Conservation (phyloP, 92 coral and sea anemone genomes). For the Bergia puertoricense region DNA sequence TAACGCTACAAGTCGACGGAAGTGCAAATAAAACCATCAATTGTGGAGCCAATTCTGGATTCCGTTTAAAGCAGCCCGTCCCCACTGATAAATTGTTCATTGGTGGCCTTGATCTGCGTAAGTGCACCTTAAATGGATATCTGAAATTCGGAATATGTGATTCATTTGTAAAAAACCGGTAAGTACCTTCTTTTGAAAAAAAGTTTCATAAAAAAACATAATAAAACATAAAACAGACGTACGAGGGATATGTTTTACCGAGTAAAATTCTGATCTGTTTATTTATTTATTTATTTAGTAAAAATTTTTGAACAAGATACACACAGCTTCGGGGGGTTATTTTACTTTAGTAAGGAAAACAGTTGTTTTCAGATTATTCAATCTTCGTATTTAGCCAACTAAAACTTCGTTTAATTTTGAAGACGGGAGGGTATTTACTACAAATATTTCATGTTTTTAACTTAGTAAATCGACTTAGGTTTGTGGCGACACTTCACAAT, state of each 20-base stretch:
- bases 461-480: background rate
- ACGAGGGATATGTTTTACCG: background rate
- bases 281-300: too few relatives aligned
- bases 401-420: too few relatives aligned
- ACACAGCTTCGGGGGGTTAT: too few relatives aligned
- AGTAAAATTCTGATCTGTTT: background rate
- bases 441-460: background rate
- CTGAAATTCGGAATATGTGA: background rate
- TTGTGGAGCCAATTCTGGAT: background rate
- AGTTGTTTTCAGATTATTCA: too few relatives aligned
- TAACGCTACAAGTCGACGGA: constrained; percentile 8
- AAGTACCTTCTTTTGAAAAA: background rate
- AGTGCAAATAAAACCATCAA: background rate
- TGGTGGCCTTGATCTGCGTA: constrained; percentile 11
- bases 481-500: background rate
- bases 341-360: too few relatives aligned
- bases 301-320: too few relatives aligned
- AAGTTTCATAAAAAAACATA: background rate
- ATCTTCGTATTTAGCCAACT: too few relatives aligned
- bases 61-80: background rate
- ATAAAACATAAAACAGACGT: background rate
- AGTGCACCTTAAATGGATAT: too few relatives aligned
- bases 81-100: background rate
- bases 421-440: too few relatives aligned
- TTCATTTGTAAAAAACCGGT: background rate